phyloP scores from a whole-genome alignment of 2,113 vertebrate species.

The Ailuropoda melanoleuca region DNA sequence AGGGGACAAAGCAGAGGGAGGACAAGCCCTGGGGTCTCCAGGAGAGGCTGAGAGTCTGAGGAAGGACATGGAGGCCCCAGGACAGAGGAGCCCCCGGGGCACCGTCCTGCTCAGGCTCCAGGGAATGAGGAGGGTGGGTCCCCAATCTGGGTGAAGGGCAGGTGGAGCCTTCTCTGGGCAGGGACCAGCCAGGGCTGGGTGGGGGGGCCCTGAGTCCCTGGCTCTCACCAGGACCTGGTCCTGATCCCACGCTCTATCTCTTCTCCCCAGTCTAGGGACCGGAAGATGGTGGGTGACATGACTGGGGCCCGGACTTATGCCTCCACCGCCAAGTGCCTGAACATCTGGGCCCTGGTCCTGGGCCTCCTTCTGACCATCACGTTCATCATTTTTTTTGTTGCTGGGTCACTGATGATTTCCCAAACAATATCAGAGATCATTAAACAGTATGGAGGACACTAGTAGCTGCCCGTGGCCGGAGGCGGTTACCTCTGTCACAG shows the following conservation, averaged over 20 bases:
- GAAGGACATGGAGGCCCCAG: neutral
- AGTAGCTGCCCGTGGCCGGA: neutral
- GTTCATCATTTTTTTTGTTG: too few relatives aligned
- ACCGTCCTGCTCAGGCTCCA: neutral
- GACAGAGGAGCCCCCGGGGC: neutral
- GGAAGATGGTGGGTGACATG: slow-evolving; percentile 90
- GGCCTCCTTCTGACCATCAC: too few relatives aligned
- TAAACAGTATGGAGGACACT: neutral
- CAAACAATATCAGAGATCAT: neutral
- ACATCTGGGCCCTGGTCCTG: slow-evolving; percentile 85
- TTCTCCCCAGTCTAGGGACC: slow-evolving; percentile 88
- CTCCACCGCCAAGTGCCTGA: slow-evolving; percentile 93
- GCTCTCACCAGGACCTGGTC: neutral
- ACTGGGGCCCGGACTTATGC: slow-evolving; percentile 89
- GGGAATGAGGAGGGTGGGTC: too few relatives aligned
- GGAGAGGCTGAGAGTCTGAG: neutral
- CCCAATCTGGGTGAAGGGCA: too few relatives aligned
- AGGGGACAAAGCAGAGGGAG: neutral
- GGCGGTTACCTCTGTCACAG: neutral
- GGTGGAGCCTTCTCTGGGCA: neutral
- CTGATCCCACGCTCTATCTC: neutral
- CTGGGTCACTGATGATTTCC: too few relatives aligned
- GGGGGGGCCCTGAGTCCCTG: neutral
- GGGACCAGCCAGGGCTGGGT: neutral
- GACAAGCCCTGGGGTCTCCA: neutral